A percentile compares a stretch with the other conserved stretches of the same genome.
Conservation (phyloP, 2,113 vertebrate species). For the Synodontis membranacea region DNA sequence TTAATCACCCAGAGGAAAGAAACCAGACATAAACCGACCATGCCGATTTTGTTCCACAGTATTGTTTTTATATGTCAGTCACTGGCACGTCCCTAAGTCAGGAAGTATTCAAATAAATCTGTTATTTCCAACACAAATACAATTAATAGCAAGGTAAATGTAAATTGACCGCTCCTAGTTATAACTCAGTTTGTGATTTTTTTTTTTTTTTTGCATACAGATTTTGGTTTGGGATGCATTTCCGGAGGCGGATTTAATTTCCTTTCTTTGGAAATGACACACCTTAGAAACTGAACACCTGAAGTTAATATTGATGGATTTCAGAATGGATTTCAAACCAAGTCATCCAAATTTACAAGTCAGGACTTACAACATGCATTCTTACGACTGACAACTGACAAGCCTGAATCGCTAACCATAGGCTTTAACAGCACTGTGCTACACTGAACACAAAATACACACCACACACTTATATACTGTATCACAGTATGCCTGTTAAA, state of each 20-base stretch:
- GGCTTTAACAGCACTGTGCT: not conserved
- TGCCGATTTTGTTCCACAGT: not conserved
- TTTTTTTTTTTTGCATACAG: not conserved
- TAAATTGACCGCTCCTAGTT: not conserved
- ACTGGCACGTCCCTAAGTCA: not conserved
- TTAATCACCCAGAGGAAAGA: not conserved
- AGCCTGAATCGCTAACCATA: not conserved
- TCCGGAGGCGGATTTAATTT: not conserved
- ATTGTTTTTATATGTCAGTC: not conserved
- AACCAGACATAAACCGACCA: not conserved
- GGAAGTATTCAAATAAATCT: not conserved
- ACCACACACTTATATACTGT: not conserved
- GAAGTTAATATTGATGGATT: not conserved
- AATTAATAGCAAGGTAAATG: not conserved
- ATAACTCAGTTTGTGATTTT: not conserved
- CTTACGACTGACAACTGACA: not conserved
- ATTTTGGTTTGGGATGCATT: not conserved
- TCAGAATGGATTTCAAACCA: not conserved
- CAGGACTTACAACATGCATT: not conserved
- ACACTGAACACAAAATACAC: not conserved
- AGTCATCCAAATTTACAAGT: not conserved
- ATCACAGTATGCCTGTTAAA: not conserved
- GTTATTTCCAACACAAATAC: conserved; percentile 1
- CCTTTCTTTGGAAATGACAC: not conserved
- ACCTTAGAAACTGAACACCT: not conserved